phyloP scores from a whole-genome alignment of 1,140 invertebrate species.

The Drosophila simulans region DNA sequence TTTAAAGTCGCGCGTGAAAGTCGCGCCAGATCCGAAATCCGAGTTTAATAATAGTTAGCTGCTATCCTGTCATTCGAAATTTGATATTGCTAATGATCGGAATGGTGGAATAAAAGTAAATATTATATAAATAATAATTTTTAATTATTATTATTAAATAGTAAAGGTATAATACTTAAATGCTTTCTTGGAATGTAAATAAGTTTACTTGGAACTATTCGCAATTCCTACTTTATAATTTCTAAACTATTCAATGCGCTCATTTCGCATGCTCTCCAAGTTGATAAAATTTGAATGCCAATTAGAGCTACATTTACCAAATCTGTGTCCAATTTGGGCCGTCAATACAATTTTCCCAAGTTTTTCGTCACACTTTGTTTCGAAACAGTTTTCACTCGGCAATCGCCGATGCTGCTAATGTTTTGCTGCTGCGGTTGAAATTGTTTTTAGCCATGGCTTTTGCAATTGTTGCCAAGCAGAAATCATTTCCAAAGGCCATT shows the following conservation, averaged over 20 bases:
- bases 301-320: background rate
- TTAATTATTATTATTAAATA: too few relatives aligned
- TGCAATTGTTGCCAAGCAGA: constrained; percentile 65
- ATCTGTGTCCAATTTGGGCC: background rate
- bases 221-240: too few relatives aligned
- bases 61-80: background rate
- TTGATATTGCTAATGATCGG: background rate
- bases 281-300: constrained; percentile 4
- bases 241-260: background rate
- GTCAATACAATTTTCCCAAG: constrained; percentile 3
- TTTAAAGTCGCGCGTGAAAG: constrained; percentile 76
- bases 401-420: constrained; percentile 25
- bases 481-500: constrained; percentile 71
- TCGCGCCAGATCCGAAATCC: constrained; percentile 28
- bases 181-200: too few relatives aligned
- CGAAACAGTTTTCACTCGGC: constrained; percentile 38
- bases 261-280: background rate
- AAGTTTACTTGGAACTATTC: too few relatives aligned
- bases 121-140: too few relatives aligned
- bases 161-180: too few relatives aligned
- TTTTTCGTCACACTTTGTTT: constrained; percentile 39
- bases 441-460: constrained; percentile 27
- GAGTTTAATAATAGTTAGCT: constrained; percentile 45
- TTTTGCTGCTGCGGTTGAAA: constrained; percentile 31
- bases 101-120: background rate